Conservation (phyloP, 2,888 invertebrate genomes). For the Troilus luridus region DNA sequence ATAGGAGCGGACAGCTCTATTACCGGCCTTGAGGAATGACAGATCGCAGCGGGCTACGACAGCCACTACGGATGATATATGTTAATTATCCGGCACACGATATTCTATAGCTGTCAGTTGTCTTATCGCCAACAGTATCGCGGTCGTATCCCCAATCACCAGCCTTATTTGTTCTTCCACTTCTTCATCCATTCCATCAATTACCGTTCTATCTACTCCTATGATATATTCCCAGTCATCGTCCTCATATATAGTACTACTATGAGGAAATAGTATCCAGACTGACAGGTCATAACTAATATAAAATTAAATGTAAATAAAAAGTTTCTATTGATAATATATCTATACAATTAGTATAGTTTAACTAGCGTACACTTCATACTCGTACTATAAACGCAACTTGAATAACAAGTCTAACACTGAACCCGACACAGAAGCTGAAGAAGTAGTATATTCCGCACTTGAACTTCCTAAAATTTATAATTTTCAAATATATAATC, state of each 20-base stretch:
- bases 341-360: not conserved
- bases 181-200: constrained; percentile 34
- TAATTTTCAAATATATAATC: no score
- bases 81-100: not conserved
- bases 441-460: no score
- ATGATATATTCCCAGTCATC: constrained; percentile 9
- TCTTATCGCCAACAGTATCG: not conserved
- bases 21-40: constrained; percentile 23
- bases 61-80: constrained; percentile 18
- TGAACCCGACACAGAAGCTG: no score
- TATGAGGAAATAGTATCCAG: not conserved
- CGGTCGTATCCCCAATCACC: not conserved
- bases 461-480: no score
- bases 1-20: constrained; percentile 25
- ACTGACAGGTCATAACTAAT: not conserved
- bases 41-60: constrained; percentile 1
- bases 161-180: constrained; percentile 23
- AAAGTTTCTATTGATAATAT: not conserved
- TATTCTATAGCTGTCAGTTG: constrained; percentile 29
- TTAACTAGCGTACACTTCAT: not conserved
- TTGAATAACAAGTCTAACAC: no score
- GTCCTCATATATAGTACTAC: not conserved
- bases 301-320: not conserved
- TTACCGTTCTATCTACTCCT: not conserved
- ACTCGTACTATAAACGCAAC: no score